Evolutionary conservation across 2,888 invertebrate species (phyloP).

Genomic region (Scrobipalpa atriplicella): DNA sequence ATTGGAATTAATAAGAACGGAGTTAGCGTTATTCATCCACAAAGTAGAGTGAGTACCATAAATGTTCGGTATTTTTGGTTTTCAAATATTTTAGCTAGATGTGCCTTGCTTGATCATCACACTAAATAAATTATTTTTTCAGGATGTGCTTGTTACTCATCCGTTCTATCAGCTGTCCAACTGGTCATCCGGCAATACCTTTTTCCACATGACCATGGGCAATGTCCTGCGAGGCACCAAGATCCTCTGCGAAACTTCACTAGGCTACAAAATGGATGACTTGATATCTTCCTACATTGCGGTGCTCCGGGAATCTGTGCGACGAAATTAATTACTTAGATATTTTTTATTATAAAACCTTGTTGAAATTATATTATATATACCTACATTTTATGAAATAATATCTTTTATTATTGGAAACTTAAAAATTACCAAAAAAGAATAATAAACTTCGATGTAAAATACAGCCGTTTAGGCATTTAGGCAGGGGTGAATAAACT

Average conservation of each 20-base stretch:
- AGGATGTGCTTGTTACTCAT: constrained; percentile 92
- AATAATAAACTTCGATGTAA: too few species aligned
- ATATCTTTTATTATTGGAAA: too few species aligned
- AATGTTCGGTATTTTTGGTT: too few species aligned
- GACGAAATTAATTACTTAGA: constrained; percentile 26
- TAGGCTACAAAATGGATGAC: constrained; percentile 99
- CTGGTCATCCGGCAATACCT: constrained; percentile 98
- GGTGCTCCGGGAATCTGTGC: constrained; percentile 72
- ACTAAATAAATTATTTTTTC: constrained; percentile 38
- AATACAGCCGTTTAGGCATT: too few species aligned
- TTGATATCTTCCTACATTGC: constrained; percentile 95
- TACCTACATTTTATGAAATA: too few species aligned
- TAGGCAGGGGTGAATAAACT: too few species aligned
- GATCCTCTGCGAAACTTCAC: constrained; percentile 93
- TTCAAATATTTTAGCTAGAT: background rate
- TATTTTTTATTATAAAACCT: background rate
- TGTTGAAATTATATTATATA: background rate
- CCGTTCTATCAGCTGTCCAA: constrained; percentile 95
- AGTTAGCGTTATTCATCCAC: constrained; percentile 94
- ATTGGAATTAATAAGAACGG: constrained; percentile 96
- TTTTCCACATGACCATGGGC: constrained; percentile 97
- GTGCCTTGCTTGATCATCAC: too few species aligned
- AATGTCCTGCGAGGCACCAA: constrained; percentile 95
- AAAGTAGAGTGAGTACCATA: constrained; percentile 89
- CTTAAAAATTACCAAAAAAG: too few species aligned